These are phyloP conservation scores for Tadarida brasiliensis DNA, from an alignment of 2,797 vertebrate species.

Conservation along the genomic window DNA sequence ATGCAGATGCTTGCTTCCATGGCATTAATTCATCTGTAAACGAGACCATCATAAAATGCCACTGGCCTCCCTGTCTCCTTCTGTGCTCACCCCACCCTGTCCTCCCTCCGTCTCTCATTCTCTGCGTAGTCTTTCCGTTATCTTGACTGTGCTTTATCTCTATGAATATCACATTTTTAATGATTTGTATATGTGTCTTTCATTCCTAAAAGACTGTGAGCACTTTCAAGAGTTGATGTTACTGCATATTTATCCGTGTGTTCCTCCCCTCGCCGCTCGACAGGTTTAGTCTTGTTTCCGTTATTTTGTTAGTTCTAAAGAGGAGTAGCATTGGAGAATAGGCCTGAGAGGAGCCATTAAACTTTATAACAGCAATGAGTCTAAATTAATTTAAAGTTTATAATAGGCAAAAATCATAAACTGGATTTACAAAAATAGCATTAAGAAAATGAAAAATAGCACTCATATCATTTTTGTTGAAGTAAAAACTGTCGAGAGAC, in stretches of 20 bases:
- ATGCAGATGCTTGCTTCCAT: background rate
- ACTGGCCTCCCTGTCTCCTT: background rate
- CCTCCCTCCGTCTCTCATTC: background rate
- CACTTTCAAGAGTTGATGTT: background rate
- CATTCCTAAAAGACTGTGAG: background rate
- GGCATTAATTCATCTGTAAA: background rate
- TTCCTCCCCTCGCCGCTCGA: background rate
- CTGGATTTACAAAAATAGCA: background rate
- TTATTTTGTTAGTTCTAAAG: background rate
- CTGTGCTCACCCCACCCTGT: rapidly evolving
- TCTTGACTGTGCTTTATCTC: background rate
- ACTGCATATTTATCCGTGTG: background rate
- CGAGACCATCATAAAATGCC: background rate
- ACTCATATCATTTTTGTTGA: slow-evolving; percentile 60
- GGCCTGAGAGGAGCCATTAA: background rate
- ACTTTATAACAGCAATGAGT: background rate
- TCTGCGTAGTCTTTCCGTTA: background rate
- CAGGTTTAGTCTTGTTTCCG: background rate
- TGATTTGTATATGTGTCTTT: background rate
- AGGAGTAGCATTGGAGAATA: background rate
- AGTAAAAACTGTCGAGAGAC: slow-evolving; percentile 62
- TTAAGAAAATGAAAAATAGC: background rate
- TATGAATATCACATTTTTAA: background rate
- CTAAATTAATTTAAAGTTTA: slow-evolving; percentile 1
- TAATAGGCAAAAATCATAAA: background rate